Percentiles rank a stretch among this genome's conserved stretches.
Conservation (phyloP, 1,140 invertebrate genomes). For the Solenopsis invicta region DNA sequence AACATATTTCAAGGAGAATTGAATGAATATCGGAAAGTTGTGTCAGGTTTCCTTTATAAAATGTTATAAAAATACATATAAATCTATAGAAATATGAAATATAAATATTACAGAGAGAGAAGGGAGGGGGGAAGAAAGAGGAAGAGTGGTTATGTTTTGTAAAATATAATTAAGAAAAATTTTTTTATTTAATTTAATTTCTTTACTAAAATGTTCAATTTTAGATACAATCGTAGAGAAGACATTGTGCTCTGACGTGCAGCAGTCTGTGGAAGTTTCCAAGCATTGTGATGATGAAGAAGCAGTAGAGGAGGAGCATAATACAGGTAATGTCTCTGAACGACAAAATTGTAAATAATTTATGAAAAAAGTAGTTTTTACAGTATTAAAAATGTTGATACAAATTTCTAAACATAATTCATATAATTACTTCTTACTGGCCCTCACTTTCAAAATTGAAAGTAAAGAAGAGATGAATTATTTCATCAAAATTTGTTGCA, state of each 20-base stretch:
- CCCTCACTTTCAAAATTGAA: background rate
- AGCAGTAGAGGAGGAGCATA: background rate
- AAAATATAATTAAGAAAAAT: background rate
- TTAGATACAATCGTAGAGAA: conserved; percentile 8
- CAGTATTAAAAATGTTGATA: conserved; percentile 10
- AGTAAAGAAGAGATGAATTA: background rate
- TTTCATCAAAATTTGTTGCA: conserved; percentile 39
- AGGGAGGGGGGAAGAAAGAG: too few relatives aligned
- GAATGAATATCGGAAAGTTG: too few relatives aligned
- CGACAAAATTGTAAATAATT: conserved; percentile 52
- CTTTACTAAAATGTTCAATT: background rate
- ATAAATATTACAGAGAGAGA: background rate
- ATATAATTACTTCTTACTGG: conserved; percentile 2
- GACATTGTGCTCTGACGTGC: background rate
- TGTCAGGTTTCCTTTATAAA: background rate
- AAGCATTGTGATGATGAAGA: background rate
- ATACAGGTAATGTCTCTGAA: conserved; percentile 62
- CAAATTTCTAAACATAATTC: background rate
- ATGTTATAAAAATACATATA: background rate
- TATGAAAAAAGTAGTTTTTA: conserved; percentile 23
- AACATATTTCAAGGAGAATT: too few relatives aligned
- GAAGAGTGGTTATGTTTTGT: background rate
- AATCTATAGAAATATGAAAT: background rate
- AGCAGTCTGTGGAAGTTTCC: background rate
- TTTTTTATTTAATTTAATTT: background rate